A percentile compares a stretch with the other conserved stretches of the same genome.
phyloP scores from a whole-genome alignment of 2,113 vertebrate genomes.

The Heterocephalus glaber region DNA sequence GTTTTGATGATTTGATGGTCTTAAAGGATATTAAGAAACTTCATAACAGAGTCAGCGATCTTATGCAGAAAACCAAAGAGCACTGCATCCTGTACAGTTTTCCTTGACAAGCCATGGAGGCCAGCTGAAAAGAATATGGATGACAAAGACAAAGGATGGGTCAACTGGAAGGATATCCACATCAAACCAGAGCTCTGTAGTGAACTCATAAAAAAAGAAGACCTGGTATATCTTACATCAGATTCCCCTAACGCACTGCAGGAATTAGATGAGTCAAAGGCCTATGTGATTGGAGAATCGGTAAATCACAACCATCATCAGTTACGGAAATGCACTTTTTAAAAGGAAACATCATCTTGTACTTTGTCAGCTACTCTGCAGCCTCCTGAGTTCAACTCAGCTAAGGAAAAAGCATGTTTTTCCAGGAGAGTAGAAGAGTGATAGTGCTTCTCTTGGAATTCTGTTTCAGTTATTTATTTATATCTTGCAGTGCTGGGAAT shows the following conservation, averaged over 20 bases:
- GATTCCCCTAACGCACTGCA: slow-evolving; percentile 94
- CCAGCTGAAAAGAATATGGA: background rate
- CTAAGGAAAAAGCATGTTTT: slow-evolving; percentile 10
- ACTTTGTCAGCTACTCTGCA: background rate
- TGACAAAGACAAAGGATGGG: background rate
- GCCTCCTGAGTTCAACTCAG: background rate
- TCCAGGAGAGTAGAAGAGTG: background rate
- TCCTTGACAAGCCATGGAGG: background rate
- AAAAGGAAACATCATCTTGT: slow-evolving; percentile 33
- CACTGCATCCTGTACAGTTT: background rate
- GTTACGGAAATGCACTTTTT: background rate
- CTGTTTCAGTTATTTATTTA: background rate
- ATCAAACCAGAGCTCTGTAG: slow-evolving; percentile 92
- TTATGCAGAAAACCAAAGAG: background rate
- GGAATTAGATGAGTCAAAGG: slow-evolving; percentile 93
- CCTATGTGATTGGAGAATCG: slow-evolving; percentile 96
- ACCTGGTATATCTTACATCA: slow-evolving; percentile 96
- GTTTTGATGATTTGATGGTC: too few relatives aligned
- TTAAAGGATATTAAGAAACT: too few relatives aligned
- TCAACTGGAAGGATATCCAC: slow-evolving; percentile 90
- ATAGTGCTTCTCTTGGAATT: slow-evolving; percentile 8
- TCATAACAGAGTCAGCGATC: background rate
- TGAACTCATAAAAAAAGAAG: slow-evolving; percentile 91
- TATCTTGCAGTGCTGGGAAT: background rate
- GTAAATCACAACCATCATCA: slow-evolving; percentile 99